phyloP scores from a whole-genome alignment of 2,113 vertebrate genomes.

The Thymallus thymallus region DNA sequence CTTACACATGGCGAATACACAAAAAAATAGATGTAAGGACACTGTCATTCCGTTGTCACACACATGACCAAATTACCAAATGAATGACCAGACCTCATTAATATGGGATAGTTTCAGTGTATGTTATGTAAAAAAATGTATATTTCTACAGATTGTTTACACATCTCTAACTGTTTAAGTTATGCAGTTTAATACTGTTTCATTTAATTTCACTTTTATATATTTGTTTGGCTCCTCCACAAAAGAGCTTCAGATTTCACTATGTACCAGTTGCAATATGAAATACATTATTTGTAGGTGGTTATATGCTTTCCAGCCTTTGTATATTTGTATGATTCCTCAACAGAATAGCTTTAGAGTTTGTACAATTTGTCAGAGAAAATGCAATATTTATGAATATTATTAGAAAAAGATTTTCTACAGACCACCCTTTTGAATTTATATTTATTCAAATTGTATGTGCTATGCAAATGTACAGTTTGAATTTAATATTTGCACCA shows the following conservation, averaged over 20 bases:
- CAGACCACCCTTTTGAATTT: slow-evolving; percentile 13
- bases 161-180: slow-evolving; percentile 40
- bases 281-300: slow-evolving; percentile 39
- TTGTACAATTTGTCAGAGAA: slow-evolving; percentile 54
- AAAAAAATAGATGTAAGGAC: neutral
- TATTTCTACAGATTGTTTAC: slow-evolving; percentile 43
- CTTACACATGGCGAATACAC: neutral
- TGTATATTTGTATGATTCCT: slow-evolving; percentile 50
- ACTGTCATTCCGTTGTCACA: neutral
- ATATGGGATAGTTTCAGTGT: neutral
- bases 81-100: neutral
- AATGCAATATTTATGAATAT: slow-evolving; percentile 43
- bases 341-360: slow-evolving; percentile 41
- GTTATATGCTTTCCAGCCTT: slow-evolving; percentile 50
- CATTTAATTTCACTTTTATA: slow-evolving; percentile 39
- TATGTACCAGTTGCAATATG: slow-evolving; percentile 39
- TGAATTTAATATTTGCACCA: slow-evolving; percentile 46
- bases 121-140: slow-evolving; percentile 20
- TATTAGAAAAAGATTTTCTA: slow-evolving; percentile 10
- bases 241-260: slow-evolving; percentile 26
- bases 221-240: slow-evolving; percentile 24
- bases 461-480: slow-evolving; percentile 54
- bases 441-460: slow-evolving; percentile 58
- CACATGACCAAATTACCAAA: neutral
- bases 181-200: slow-evolving; percentile 3